Conservation (phyloP, 2,888 invertebrate species). For the Adelphocoris suturalis region DNA sequence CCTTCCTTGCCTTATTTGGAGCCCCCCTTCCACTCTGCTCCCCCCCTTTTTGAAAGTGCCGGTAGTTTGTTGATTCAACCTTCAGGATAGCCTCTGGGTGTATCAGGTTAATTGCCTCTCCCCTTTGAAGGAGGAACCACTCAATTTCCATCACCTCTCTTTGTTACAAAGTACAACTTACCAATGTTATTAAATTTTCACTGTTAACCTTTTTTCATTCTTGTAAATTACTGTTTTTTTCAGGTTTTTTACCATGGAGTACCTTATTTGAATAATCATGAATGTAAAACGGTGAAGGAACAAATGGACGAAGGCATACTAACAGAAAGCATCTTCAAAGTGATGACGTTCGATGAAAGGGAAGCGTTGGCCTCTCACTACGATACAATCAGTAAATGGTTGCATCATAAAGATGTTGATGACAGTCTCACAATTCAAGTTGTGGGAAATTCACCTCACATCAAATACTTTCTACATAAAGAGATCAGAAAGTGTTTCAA, state of each 20-base stretch:
- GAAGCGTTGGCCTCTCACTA: slow-evolving; percentile 78
- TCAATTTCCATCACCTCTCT: no score
- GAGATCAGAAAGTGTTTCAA: slow-evolving; percentile 67
- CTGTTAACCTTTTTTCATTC: no score
- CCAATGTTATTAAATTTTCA: no score
- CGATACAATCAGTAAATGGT: slow-evolving; percentile 78
- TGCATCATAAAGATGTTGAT: slow-evolving; percentile 76
- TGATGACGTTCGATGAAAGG: slow-evolving; percentile 76
- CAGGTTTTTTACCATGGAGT: slow-evolving; percentile 74
- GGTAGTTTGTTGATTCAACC: no score
- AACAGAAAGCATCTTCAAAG: slow-evolving; percentile 75
- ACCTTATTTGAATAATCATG: slow-evolving; percentile 77
- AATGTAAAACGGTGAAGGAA: slow-evolving; percentile 79
- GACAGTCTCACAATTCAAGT: slow-evolving; percentile 73
- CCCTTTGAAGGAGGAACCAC: no score
- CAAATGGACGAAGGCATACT: slow-evolving; percentile 78
- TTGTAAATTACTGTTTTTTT: background rate
- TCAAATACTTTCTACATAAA: slow-evolving; percentile 64
- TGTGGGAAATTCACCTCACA: background rate
- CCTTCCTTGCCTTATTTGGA: no score
- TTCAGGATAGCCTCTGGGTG: no score
- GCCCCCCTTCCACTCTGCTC: no score
- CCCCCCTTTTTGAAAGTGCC: no score
- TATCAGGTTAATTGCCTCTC: no score
- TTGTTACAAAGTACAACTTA: no score